Base-by-base conservation (phyloP, 2,888 invertebrate genomes). In the Ormyrus nitidulus region DNA sequence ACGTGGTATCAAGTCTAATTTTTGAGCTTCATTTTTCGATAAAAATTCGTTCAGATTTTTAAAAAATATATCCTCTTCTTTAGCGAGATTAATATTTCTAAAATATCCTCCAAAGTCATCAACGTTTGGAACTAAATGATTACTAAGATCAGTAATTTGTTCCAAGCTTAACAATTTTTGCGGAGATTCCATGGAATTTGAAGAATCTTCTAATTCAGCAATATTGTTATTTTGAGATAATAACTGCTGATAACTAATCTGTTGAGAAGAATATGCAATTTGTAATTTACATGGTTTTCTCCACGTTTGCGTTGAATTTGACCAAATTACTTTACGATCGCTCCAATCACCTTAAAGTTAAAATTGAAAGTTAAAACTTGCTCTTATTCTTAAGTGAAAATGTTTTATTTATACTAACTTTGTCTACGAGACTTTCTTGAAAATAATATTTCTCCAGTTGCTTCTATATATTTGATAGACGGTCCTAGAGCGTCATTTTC, bases 211-310 rank as follows among this genome's bases (percentile, higher is more conserved):
- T n/a, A 53, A 49, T 58, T 72, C 10, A 51, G 19, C 34, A n/a
- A 19, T 19, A 51, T 77, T 73, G 34, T 80, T 75, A 62, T 69
- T 72, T 59, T 13, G 0, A 69, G 69, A 10, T 13, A 59, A 53
- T 49, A 66, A 8, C 34, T 62, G 54, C 9, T 56, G 44, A 56
- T 62, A 58, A 56, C 19, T 19, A 51, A 72, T 64, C 6, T 82
- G 73, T 44, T 82, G 76, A 6, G 79, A 19, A 7, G 86, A 92
- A 88, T 94, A 94, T 49, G 93, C 93, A 13, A 94, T 92, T 88
- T 93, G 93, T 71, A 94, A 88, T 86, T 93, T 94, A 86, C 93
- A 94, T 66, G 93, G 93, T 76, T 93, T 91, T 82, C 92, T 92
- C 94, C 94, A 94, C 84, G 92, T 93, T 90, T 92, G 92, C 79